Percentiles rank a stretch among this genome's conserved stretches.
phyloP scores from a whole-genome alignment of 2,797 vertebrate species.

The Bucorvus abyssinicus region DNA sequence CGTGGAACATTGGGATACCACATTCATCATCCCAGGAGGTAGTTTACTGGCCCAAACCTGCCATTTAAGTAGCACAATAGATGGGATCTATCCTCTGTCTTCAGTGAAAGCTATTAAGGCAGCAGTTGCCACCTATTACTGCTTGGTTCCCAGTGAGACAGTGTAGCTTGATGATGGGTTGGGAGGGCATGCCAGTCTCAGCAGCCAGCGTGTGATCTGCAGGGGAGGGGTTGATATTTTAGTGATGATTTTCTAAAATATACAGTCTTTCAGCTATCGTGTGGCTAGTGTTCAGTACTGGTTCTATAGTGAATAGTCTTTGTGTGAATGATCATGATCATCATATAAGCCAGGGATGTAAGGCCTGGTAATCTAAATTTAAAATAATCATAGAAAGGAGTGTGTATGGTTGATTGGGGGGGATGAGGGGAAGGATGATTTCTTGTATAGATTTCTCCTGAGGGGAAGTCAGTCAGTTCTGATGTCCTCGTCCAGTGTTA shows the following conservation, averaged over 20 bases:
- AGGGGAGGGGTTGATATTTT: neutral
- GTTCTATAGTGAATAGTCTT: neutral
- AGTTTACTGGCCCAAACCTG: neutral
- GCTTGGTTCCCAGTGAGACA: neutral
- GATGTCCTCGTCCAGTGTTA: neutral
- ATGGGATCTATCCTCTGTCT: neutral
- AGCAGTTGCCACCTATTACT: neutral
- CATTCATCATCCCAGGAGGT: neutral
- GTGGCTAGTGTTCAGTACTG: neutral
- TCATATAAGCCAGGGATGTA: neutral
- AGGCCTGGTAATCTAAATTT: neutral
- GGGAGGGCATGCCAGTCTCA: neutral
- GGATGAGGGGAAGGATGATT: neutral
- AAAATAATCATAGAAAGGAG: neutral
- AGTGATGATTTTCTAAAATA: neutral
- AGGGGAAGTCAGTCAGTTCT: neutral
- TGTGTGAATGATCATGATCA: neutral
- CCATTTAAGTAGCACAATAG: neutral
- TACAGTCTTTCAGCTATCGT: accelerated
- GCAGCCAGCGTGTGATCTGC: neutral
- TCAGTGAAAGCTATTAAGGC: neutral
- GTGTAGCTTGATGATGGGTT: neutral
- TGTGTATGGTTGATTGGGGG: neutral
- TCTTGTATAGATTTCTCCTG: neutral
- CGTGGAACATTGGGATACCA: neutral